phyloP scores from a whole-genome alignment of 2,797 vertebrate species.

The Pangasius sanitwongsei region DNA sequence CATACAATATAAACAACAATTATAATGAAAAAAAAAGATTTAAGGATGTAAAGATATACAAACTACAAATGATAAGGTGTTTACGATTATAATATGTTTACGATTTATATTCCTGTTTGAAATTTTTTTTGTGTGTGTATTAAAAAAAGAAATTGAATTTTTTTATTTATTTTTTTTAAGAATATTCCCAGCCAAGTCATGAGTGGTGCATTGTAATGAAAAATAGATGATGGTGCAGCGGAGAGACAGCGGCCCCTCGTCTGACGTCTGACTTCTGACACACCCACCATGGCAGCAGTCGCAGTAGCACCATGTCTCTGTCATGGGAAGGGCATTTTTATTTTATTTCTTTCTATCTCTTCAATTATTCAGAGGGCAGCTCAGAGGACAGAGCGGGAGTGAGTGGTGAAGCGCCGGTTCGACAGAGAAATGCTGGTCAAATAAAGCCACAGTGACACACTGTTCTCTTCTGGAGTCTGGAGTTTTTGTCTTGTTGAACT shows the following conservation, averaged over 20 bases:
- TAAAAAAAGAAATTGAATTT: not conserved
- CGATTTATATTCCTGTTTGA: too few relatives aligned
- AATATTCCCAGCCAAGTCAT: not conserved
- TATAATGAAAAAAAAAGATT: not conserved
- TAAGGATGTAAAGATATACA: not conserved
- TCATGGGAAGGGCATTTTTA: conserved; percentile 14
- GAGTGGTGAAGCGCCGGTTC: not conserved
- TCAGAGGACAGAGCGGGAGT: not conserved
- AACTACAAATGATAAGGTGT: too few relatives aligned
- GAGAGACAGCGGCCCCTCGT: not conserved
- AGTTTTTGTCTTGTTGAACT: not conserved
- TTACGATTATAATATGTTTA: not conserved
- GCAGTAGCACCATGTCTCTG: not conserved
- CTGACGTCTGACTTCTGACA: not conserved
- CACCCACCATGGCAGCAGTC: not conserved
- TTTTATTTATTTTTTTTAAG: not conserved
- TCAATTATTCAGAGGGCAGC: conserved; percentile 32
- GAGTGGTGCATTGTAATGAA: conserved; percentile 7
- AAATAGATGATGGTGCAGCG: conserved; percentile 9
- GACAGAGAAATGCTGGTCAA: not conserved
- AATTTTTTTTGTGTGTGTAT: not conserved
- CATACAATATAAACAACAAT: not conserved
- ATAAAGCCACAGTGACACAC: not conserved
- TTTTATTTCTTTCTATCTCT: conserved; percentile 1
- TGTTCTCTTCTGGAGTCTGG: not conserved